Base-by-base conservation (phyloP, 2,113 vertebrate species). In the Mobula hypostoma region DNA sequence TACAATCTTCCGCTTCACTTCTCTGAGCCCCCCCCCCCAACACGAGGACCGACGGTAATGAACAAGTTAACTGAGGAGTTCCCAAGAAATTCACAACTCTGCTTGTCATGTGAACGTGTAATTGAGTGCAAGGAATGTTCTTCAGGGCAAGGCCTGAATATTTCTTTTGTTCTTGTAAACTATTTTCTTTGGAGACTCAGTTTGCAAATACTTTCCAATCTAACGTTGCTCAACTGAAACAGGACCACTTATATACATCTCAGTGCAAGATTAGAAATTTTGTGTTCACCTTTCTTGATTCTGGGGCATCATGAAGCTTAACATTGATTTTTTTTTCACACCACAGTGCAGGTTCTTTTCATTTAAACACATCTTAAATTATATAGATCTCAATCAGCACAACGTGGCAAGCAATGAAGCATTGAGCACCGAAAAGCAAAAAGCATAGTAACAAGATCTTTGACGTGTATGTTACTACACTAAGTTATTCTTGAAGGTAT, bases 391-490 rank as follows among this genome's bases (percentile, higher is more conserved):
- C 72, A 74, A 70, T 12, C 72, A 7, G 36, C 24, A 36, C 2
- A 1, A 74, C 68, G 36, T 68, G 74, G 68, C 48, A 15, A 74
- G 70, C 32, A 93, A 93, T 9, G 21, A 93, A 56, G 21, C 36
- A 93, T 29, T 48, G 32, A 48, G 32, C 70, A 56, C 74, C 32
- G 12, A 93, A 56, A 91, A 11, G 68, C 90, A 93, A 93, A 56
- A 91, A 11, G 68, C 90, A 93, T 29, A 56, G 48, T 74, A 74
- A 74, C 68, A 93, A 92, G 40, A 72, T 6, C 91, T 74, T 93
- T 74, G 91, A 93, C 74, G 21, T 56, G 21, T 21, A 74, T 36
- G 21, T 74, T 74, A 48, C 32, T 74, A 74, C 48, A 56, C 19
- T 40, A 70, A 40, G 9, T 93, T 93, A 48, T 74, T 36, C 12